Base-by-base conservation (phyloP, 2,888 invertebrate species). In the Spicauda simplicius region DNA sequence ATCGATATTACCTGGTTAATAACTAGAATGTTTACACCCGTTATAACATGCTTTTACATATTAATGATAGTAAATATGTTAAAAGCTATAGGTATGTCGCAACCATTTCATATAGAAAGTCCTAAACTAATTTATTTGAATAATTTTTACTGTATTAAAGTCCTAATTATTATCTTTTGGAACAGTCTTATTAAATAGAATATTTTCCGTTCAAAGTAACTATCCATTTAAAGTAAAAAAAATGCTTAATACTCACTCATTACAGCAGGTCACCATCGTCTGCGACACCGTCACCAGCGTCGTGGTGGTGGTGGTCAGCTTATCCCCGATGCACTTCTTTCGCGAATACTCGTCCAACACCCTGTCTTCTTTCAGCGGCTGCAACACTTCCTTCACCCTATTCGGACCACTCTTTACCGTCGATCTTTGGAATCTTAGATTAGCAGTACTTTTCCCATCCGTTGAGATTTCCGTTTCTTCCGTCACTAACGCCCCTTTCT, bases 241-340 rank as follows among this genome's bases (percentile, higher is more conserved):
- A 45, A 62, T 20, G 53, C 7, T n/a, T 20, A 37, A 16, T 84
- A 94, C 94, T 94, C 76, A 94, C 93, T 93, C 93, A 82, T 93
- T 93, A 70, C 93, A 93, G 60, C 87, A 87, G 56, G 92, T 91
- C 52, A 85, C 83, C n/a, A 88, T 85, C 0, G 90, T 92, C 77
- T 93, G 93, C 63, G 88, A 86, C 59, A 93, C 92, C 3, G 92
- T 93, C 68, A 92, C 92, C 77, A 91, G 73, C 25, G 92, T 93
- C 3, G 89, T 91, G 7, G 90, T 92, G 16, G 89, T 91, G 12
- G 91, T 90, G 10, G 91, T 90, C 71, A 91, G 77, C 73, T 78
- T 82, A 69, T 93, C 89, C 19, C 91, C 90, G 4, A 92, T 77
- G 72, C 93, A 93, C 78, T 88, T 89, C 73, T 82, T 87, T 76